Conservation (phyloP, 2,797 vertebrate species). For the Pipistrellus kuhlii region DNA sequence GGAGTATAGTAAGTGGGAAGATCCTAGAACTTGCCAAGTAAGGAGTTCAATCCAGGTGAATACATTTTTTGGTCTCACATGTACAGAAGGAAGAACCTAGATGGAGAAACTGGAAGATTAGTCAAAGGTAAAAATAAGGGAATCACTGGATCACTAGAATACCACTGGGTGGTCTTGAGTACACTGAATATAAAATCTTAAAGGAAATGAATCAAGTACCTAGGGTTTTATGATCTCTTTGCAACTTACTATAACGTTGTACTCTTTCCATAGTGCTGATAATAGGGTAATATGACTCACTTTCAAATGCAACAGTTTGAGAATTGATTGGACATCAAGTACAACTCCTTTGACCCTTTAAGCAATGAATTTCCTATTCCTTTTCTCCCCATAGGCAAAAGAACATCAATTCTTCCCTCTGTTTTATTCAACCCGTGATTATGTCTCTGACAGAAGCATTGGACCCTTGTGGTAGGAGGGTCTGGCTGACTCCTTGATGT, state of each 20-base stretch:
- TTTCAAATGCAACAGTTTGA: conserved; percentile 7
- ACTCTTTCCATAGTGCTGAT: background rate
- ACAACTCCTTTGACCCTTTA: background rate
- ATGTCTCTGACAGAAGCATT: background rate
- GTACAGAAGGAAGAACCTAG: background rate
- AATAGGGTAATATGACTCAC: background rate
- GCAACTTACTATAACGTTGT: background rate
- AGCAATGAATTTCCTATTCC: background rate
- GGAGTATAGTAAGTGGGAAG: background rate
- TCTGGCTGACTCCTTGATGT: background rate
- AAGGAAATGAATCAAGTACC: conserved; percentile 7
- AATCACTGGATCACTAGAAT: background rate
- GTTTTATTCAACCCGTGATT: background rate
- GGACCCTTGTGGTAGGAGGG: background rate
- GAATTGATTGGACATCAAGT: background rate
- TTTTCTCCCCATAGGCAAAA: background rate
- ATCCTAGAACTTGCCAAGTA: background rate
- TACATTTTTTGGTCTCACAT: background rate
- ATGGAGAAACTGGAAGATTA: background rate
- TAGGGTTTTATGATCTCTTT: background rate
- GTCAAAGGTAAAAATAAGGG: background rate
- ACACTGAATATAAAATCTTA: background rate
- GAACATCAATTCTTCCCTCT: background rate
- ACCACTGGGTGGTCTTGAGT: background rate
- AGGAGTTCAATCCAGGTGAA: background rate